Percentiles rank a stretch among this genome's conserved stretches.
Conservation (phyloP, 2,797 vertebrate species). For the Microcaecilia unicolor region DNA sequence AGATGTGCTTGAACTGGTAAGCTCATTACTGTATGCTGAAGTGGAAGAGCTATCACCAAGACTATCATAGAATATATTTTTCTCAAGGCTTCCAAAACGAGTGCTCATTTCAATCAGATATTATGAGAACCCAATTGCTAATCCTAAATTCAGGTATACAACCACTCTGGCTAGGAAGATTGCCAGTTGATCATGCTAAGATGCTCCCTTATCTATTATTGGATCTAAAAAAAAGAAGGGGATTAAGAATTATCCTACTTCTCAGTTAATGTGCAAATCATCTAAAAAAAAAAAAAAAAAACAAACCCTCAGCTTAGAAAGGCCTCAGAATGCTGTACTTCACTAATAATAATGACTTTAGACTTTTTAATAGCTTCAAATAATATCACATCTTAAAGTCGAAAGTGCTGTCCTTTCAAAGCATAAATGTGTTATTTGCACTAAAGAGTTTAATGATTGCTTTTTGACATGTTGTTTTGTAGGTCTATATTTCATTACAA, state of each 20-base stretch:
- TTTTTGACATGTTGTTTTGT: constrained; percentile 20
- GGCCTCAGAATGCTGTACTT: constrained; percentile 41
- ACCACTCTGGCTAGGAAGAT: constrained; percentile 78
- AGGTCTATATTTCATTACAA: constrained; percentile 18
- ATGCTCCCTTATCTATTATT: constrained; percentile 83
- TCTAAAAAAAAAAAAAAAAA: constrained; percentile 74
- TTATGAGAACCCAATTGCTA: constrained; percentile 47
- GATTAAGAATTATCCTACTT: constrained; percentile 93
- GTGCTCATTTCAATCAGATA: constrained; percentile 46
- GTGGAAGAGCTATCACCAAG: constrained; percentile 9
- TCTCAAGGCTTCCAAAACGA: constrained; percentile 18
- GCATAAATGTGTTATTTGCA: constrained; percentile 19
- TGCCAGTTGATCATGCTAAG: constrained; percentile 84
- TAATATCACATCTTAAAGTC: constrained; percentile 15
- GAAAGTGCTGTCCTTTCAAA: constrained; percentile 20
- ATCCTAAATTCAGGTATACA: constrained; percentile 72
- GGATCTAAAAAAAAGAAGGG: constrained; percentile 87
- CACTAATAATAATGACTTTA: constrained; percentile 40
- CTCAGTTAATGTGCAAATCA: constrained; percentile 89
- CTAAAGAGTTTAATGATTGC: constrained; percentile 19
- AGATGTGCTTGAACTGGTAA: background rate
- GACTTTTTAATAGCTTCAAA: constrained; percentile 32
- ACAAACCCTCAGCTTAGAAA: constrained; percentile 53
- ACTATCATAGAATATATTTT: constrained; percentile 19
- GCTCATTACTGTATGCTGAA: constrained; percentile 4